Percentiles rank a stretch among this genome's conserved stretches.
phyloP scores from a whole-genome alignment of 2,113 vertebrate genomes.

The Hippocampus comes region DNA sequence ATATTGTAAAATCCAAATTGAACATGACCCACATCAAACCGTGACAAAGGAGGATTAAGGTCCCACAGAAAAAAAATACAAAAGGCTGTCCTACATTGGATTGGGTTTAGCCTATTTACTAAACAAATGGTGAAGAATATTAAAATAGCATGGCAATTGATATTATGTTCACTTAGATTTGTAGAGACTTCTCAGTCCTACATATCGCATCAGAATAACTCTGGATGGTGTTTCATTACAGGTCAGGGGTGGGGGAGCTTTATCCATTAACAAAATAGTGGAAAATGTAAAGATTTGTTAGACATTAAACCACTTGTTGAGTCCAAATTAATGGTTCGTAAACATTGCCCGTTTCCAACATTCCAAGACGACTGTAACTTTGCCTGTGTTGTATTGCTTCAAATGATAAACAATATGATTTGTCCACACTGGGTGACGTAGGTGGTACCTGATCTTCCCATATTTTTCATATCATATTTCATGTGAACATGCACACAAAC shows the following conservation, averaged over 20 bases:
- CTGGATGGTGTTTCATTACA: no score
- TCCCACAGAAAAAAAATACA: not conserved
- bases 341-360: not conserved
- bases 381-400: not conserved
- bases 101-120: not conserved
- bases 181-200: not conserved
- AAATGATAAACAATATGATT: not conserved
- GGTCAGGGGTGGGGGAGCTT: no score
- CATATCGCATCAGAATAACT: no score
- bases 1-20: not conserved
- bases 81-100: not conserved
- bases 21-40: not conserved
- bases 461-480: not conserved
- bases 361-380: not conserved
- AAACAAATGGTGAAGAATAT: not conserved
- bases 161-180: not conserved
- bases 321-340: not conserved
- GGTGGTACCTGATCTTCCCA: not conserved
- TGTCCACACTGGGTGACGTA: not conserved
- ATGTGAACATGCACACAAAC: conserved; percentile 1
- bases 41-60: not conserved
- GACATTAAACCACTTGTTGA: not conserved
- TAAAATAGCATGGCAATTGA: not conserved
- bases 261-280: no score
- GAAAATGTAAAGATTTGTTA: no score